These are phyloP conservation scores for Gnathonemus longibarbis DNA, from an alignment of 2,113 vertebrate genomes.

Conservation along the genomic window DNA sequence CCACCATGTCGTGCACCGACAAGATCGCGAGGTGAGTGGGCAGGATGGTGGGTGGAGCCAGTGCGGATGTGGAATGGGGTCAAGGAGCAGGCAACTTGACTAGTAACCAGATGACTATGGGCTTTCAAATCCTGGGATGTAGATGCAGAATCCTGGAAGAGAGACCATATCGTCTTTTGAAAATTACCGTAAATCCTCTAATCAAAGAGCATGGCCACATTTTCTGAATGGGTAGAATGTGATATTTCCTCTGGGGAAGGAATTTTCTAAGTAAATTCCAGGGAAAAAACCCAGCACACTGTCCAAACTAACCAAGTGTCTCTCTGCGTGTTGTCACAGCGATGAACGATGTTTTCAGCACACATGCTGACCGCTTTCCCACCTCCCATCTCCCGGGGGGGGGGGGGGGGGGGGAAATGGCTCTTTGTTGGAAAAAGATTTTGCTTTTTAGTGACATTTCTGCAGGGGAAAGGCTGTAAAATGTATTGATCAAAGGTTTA, in stretches of 20 bases:
- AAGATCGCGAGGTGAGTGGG: conserved; percentile 83
- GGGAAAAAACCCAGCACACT: background rate
- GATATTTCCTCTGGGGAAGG: background rate
- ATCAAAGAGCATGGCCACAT: background rate
- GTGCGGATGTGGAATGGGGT: background rate
- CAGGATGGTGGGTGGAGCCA: background rate
- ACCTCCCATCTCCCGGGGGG: background rate
- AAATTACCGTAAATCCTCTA: background rate
- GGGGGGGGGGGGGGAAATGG: background rate
- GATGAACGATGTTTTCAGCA: background rate
- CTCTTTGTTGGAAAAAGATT: background rate
- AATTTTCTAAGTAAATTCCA: background rate
- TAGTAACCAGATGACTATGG: background rate
- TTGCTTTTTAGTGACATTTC: background rate
- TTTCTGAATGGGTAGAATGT: background rate
- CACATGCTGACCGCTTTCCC: background rate
- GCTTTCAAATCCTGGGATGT: background rate
- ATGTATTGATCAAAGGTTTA: conserved; percentile 60
- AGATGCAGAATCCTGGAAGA: background rate
- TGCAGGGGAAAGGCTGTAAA: background rate
- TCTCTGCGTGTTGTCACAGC: background rate
- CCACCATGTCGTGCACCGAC: conserved; percentile 98
- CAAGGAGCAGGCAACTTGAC: background rate
- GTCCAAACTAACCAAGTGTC: background rate
- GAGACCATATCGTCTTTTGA: background rate